Percentiles rank a stretch among this genome's conserved stretches.
These are phyloP conservation scores for Tuta absoluta DNA, from an alignment of 2,888 invertebrate genomes.

Conservation along the genomic window DNA sequence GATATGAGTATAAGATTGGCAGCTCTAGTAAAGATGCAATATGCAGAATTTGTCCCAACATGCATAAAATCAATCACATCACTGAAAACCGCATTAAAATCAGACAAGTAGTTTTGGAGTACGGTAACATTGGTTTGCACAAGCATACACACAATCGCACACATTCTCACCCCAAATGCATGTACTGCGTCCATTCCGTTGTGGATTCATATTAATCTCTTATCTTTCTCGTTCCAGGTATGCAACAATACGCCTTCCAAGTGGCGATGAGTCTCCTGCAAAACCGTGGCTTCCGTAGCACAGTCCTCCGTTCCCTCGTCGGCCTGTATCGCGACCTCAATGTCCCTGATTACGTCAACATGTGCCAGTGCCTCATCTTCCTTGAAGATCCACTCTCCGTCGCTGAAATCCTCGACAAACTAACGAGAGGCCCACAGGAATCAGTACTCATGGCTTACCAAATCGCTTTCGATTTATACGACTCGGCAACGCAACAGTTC, in stretches of 20 bases:
- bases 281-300: slow-evolving; percentile 95
- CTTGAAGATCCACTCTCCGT: slow-evolving; percentile 96
- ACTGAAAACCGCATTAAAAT: too few species aligned
- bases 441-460: slow-evolving; percentile 98
- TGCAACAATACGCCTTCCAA: slow-evolving; percentile 97
- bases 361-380: slow-evolving; percentile 98
- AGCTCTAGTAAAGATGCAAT: too few species aligned
- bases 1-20: too few species aligned
- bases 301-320: slow-evolving; percentile 93
- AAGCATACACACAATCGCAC: too few species aligned
- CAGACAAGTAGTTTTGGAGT: too few species aligned
- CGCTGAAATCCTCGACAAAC: slow-evolving; percentile 94
- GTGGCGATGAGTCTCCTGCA: slow-evolving; percentile 98
- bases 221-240: slow-evolving; percentile 69
- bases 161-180: too few species aligned
- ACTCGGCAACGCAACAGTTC: slow-evolving; percentile 99
- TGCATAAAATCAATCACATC: too few species aligned
- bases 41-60: too few species aligned
- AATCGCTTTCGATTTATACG: slow-evolving; percentile 99
- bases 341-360: slow-evolving; percentile 98
- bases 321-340: slow-evolving; percentile 93
- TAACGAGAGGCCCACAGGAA: slow-evolving; percentile 89
- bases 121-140: too few species aligned
- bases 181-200: too few species aligned
- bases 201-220: not conserved